phyloP scores from a whole-genome alignment of 1,140 invertebrate genomes.

The Telenomus remus region DNA sequence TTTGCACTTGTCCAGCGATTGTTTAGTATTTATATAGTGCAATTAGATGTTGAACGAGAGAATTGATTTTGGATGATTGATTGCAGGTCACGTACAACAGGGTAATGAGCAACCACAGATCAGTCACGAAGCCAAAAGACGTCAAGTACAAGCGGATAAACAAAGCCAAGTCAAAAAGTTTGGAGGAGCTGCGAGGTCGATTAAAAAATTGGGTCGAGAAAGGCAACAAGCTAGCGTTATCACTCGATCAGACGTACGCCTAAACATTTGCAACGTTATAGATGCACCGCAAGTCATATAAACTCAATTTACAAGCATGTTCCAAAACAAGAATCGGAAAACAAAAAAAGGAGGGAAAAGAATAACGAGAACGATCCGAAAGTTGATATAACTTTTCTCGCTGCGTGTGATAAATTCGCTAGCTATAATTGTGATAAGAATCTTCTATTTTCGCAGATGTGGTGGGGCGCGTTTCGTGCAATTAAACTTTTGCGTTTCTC shows the following conservation, averaged over 20 bases:
- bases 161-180: slow-evolving; percentile 91
- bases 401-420: slow-evolving; percentile 42
- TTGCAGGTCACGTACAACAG: slow-evolving; percentile 86
- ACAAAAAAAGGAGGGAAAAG: background rate
- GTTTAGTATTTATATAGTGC: background rate
- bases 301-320: background rate
- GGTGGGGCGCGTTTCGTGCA: slow-evolving; percentile 22
- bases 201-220: slow-evolving; percentile 90
- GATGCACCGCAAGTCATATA: slow-evolving; percentile 3
- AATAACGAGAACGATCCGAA: slow-evolving; percentile 28
- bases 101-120: slow-evolving; percentile 92
- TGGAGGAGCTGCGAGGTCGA: slow-evolving; percentile 87
- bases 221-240: slow-evolving; percentile 79
- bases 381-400: slow-evolving; percentile 27
- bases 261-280: slow-evolving; percentile 39
- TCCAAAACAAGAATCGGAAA: background rate
- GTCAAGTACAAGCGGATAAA: slow-evolving; percentile 93
- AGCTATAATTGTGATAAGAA: slow-evolving; percentile 46
- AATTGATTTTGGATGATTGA: background rate
- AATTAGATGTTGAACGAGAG: background rate
- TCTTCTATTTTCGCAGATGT: slow-evolving; percentile 33
- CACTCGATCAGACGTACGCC: slow-evolving; percentile 76
- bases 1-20: background rate
- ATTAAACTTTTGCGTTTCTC: background rate
- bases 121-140: slow-evolving; percentile 92